Percentiles rank a stretch among this genome's conserved stretches.
Evolutionary conservation across 2,113 vertebrate species (phyloP).

Genomic region (Chaetops frenatus): DNA sequence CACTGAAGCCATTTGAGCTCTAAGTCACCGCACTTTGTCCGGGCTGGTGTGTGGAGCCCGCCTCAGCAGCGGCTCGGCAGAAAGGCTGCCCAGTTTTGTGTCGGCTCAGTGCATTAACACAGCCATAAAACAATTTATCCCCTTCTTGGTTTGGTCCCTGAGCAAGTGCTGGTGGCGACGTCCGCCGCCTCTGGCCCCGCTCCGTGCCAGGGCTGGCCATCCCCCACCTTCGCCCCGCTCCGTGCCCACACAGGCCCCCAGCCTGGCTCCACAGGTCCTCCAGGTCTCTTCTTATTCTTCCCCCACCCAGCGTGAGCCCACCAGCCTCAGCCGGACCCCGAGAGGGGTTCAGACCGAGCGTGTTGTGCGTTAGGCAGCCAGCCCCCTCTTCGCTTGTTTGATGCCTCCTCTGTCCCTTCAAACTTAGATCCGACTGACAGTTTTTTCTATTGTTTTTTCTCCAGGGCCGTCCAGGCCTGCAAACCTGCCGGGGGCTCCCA

Average conservation of each 20-base stretch:
- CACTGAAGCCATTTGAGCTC: slow-evolving; percentile 36
- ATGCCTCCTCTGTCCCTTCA: slow-evolving; percentile 62
- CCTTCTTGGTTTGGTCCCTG: slow-evolving; percentile 27
- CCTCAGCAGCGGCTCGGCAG: slow-evolving; percentile 6
- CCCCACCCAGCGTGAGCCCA: accelerated
- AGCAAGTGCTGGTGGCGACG: not conserved
- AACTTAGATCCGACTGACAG: slow-evolving; percentile 76
- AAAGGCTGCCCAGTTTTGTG: slow-evolving; percentile 28
- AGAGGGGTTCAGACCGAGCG: not conserved
- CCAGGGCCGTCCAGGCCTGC: slow-evolving; percentile 83
- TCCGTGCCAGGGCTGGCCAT: not conserved
- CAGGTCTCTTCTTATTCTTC: not conserved
- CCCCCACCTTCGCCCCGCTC: not conserved
- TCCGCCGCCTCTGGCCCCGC: not conserved
- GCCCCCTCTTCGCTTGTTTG: slow-evolving; percentile 12
- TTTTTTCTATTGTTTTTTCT: slow-evolving; percentile 84
- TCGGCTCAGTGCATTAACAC: slow-evolving; percentile 35
- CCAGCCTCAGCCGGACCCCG: not conserved
- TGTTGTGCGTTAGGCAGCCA: slow-evolving; percentile 2
- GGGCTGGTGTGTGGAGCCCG: not conserved
- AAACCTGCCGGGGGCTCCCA: slow-evolving; percentile 80
- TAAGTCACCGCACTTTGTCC: slow-evolving; percentile 9
- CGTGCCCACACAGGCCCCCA: not conserved
- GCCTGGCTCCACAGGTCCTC: not conserved
- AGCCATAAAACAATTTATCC: slow-evolving; percentile 54